Conservation (phyloP, 2,113 vertebrate species). For the Hemiprocne comata region DNA sequence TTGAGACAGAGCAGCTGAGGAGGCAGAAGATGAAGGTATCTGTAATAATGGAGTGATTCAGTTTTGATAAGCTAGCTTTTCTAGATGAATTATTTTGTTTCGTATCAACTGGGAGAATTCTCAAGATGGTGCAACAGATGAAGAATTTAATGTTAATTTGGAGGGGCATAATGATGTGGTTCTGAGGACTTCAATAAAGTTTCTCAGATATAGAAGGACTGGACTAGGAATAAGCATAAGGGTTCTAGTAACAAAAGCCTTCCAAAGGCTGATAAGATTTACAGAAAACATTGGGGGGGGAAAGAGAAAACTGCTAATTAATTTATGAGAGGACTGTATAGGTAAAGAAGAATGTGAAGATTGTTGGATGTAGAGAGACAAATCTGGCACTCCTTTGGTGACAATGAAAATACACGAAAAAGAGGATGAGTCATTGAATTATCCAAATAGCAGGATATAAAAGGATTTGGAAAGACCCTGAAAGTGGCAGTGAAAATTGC, state of each 20-base stretch:
- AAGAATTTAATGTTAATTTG: background rate
- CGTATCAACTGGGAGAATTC: background rate
- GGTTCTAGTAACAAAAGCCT: background rate
- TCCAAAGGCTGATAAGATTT: background rate
- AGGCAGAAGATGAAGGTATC: background rate
- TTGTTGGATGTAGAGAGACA: background rate
- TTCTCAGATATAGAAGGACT: background rate
- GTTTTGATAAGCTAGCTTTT: background rate
- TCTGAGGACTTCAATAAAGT: background rate
- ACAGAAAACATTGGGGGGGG: background rate
- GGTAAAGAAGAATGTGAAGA: background rate
- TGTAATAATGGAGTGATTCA: background rate
- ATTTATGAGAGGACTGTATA: background rate
- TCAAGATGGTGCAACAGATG: background rate
- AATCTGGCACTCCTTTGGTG: background rate
- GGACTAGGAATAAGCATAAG: background rate
- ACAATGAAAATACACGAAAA: background rate
- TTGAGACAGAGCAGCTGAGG: background rate
- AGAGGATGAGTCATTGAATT: background rate
- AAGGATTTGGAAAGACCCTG: background rate
- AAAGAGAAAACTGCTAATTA: background rate
- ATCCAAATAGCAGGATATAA: background rate
- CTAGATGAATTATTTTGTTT: background rate
- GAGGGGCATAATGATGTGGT: background rate
- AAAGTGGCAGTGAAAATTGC: background rate